These are phyloP conservation scores for Hyppa rectilinea DNA, from an alignment of 2,888 invertebrate species.

Conservation along the genomic window DNA sequence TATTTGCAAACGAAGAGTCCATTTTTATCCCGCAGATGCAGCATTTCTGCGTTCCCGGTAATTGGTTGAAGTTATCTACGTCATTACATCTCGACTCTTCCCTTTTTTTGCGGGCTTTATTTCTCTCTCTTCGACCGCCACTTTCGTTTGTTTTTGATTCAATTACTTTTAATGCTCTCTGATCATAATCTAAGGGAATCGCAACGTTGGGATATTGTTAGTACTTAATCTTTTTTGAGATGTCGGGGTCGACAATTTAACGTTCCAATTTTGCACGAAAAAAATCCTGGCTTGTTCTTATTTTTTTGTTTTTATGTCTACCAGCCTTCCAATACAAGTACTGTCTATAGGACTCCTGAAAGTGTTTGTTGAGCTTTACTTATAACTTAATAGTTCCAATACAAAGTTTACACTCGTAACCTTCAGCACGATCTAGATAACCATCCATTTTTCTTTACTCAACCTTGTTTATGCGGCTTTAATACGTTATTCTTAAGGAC, in stretches of 20 bases:
- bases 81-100: slow-evolving; percentile 89
- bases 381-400: slow-evolving; percentile 27
- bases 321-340: neutral
- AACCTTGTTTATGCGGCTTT: slow-evolving; percentile 78
- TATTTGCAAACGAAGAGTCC: slow-evolving; percentile 81
- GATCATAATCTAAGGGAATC: slow-evolving; percentile 76
- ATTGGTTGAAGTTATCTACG: slow-evolving; percentile 90
- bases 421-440: slow-evolving; percentile 78
- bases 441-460: slow-evolving; percentile 77
- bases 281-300: slow-evolving; percentile 12
- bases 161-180: slow-evolving; percentile 85
- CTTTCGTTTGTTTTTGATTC: slow-evolving; percentile 89
- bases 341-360: neutral
- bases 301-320: slow-evolving; percentile 7
- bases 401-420: slow-evolving; percentile 62
- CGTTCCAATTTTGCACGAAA: slow-evolving; percentile 48
- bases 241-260: slow-evolving; percentile 55
- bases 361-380: neutral
- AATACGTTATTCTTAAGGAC: slow-evolving; percentile 84
- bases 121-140: slow-evolving; percentile 82
- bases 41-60: slow-evolving; percentile 86
- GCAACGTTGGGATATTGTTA: slow-evolving; percentile 72
- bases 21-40: slow-evolving; percentile 88
- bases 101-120: slow-evolving; percentile 85
- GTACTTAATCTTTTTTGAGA: slow-evolving; percentile 70